Percentiles rank a stretch among this genome's conserved stretches.
phyloP scores from a whole-genome alignment of 2,113 vertebrate species.

The Oreocharis arfaki region DNA sequence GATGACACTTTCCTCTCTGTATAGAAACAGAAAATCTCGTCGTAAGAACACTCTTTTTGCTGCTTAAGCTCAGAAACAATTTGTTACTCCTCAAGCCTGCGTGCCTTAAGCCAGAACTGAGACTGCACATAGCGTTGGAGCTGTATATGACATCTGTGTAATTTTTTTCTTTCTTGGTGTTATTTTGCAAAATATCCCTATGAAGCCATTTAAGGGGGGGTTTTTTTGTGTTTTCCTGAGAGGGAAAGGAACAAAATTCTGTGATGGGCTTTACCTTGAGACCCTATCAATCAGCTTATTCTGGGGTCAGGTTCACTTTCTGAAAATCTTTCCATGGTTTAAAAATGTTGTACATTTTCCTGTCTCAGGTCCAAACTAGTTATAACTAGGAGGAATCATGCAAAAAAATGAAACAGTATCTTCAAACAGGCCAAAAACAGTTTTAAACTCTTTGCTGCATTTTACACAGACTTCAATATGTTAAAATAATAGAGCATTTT shows the following conservation, averaged over 20 bases:
- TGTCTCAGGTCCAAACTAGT: not conserved
- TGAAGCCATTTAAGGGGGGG: not conserved
- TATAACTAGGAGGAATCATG: not conserved
- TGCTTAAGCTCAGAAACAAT: not conserved
- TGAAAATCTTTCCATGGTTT: not conserved
- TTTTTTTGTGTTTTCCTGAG: not conserved
- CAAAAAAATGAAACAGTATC: not conserved
- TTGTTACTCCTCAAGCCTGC: not conserved
- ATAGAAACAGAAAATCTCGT: not conserved
- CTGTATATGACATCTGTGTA: not conserved
- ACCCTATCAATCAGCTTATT: not conserved
- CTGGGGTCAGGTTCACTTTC: not conserved
- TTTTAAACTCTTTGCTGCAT: not conserved
- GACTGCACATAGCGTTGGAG: not conserved
- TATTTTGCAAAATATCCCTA: not conserved
- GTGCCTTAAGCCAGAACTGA: not conserved
- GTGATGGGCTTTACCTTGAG: not conserved
- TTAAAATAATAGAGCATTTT: not conserved
- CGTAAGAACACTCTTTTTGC: not conserved
- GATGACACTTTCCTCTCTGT: not conserved
- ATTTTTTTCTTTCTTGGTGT: not conserved
- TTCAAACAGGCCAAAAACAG: not conserved
- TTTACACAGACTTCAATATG: not conserved
- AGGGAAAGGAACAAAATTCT: not conserved
- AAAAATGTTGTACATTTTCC: not conserved